Conservation (phyloP, 2,888 invertebrate genomes). For the Oscheius onirici region DNA sequence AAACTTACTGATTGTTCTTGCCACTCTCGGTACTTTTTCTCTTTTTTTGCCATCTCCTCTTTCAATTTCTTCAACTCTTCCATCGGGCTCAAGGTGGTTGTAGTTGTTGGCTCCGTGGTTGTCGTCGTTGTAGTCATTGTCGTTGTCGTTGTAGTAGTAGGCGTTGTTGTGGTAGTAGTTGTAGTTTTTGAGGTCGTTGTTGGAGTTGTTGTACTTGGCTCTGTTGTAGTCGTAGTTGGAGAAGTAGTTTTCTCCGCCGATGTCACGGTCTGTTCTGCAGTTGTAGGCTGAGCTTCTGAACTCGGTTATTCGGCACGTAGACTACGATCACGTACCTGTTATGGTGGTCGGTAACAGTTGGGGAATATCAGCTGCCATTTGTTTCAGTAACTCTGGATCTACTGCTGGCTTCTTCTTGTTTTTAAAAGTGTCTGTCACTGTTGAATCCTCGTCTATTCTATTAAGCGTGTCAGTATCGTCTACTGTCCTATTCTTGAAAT, state of each 20-base stretch:
- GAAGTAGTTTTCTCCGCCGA: background rate
- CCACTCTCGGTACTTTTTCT: conserved; percentile 28
- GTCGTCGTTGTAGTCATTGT: conserved; percentile 17
- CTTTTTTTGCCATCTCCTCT: conserved; percentile 32
- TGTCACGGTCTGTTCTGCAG: no score
- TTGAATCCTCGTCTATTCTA: conserved; percentile 1
- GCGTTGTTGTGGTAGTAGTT: conserved; percentile 28
- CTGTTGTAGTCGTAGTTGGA: background rate
- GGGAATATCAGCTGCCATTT: conserved; percentile 20
- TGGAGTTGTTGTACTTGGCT: conserved; percentile 16
- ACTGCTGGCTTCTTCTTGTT: background rate
- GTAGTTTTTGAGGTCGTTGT: conserved; percentile 24
- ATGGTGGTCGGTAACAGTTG: background rate
- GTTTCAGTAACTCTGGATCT: background rate
- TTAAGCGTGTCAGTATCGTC: conserved; percentile 16
- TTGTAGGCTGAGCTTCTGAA: no score
- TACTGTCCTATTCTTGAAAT: background rate
- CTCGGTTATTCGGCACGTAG: no score
- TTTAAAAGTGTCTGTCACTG: conserved; percentile 4
- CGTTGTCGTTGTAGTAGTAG: background rate
- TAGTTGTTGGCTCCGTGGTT: conserved; percentile 10
- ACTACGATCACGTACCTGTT: background rate
- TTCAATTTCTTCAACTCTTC: conserved; percentile 27
- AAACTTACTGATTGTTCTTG: conserved; percentile 34
- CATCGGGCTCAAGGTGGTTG: conserved; percentile 31